Base-by-base conservation (phyloP, 2,113 vertebrate species). In the Odontophorus gujanensis region DNA sequence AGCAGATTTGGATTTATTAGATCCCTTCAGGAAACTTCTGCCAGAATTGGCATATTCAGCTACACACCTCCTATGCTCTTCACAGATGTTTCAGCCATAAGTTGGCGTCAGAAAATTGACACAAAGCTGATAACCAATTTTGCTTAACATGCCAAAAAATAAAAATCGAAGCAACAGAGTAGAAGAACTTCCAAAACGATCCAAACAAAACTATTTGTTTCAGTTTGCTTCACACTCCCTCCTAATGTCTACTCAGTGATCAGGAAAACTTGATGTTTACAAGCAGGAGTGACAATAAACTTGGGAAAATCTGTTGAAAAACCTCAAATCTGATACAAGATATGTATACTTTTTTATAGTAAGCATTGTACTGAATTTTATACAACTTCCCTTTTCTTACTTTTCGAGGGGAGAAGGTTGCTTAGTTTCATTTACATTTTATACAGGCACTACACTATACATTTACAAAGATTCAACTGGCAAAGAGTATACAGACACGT, bases 1-100 rank as follows among this genome's bases (percentile, higher is more conserved):
- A 76, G 75, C 53, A 76, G 28, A 40, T 73, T 53, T 58, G 81
- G 67, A 92, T 96, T 87, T 95, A 76, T 81, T 34, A 45, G 9
- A 32, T 71, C 63, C 58, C 43, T 89, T 51, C 18, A 59, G 89
- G 68, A 50, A 93, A 90, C 63, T 69, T 89, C 59, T 77, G 59
- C 76, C 75, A 93, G 45, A 82, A 89, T 4, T 28, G 26, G 87
- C 40, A 72, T 77, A 26, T 80, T 89, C 72, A 87, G 67, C 45
- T 89, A 47, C 40, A 15, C 45, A 40, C 8, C 7, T 53, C 55
- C 4, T 7, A 83, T 25, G 7, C 53, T 94, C 75, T 87, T 69
- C 58, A 68, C 26, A 74, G 12, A 16, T 51, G 59, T 13, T 78
- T 61, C 81, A 65, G 61, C 78, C 4, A 2, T 28, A 55, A n/a